A percentile compares a stretch with the other conserved stretches of the same genome.
Conservation (phyloP, 2,113 vertebrate genomes). For the Neotoma lepida region DNA sequence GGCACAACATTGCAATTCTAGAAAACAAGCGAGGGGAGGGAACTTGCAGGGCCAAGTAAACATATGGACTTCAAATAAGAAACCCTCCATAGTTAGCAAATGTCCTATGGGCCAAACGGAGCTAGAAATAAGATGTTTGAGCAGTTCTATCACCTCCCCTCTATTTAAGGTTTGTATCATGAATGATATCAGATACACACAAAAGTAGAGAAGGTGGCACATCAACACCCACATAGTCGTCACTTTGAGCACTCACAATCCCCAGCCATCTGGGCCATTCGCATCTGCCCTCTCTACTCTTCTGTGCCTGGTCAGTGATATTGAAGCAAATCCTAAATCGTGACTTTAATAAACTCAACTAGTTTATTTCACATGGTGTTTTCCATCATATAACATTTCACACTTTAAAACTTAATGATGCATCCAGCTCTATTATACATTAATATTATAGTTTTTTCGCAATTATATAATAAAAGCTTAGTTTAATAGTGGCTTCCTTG, state of each 20-base stretch:
- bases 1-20: not conserved
- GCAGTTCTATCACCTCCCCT: not conserved
- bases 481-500: slow-evolving; percentile 33
- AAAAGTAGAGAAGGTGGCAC: not conserved
- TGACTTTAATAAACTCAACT: not conserved
- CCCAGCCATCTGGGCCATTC: too few relatives aligned
- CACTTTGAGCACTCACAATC: not conserved
- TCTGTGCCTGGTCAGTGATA: not conserved
- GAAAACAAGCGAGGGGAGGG: not conserved
- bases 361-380: not conserved
- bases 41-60: not conserved
- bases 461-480: not conserved
- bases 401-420: slow-evolving; percentile 10
- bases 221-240: not conserved
- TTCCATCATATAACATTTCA: not conserved
- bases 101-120: not conserved
- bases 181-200: not conserved
- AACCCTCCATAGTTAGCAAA: not conserved
- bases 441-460: not conserved
- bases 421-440: not conserved
- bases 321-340: not conserved
- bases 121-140: not conserved
- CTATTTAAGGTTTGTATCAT: not conserved
- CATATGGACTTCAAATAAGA: not conserved
- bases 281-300: not conserved